Conservation (phyloP, 2,113 vertebrate genomes). For the Rhinoderma darwinii region DNA sequence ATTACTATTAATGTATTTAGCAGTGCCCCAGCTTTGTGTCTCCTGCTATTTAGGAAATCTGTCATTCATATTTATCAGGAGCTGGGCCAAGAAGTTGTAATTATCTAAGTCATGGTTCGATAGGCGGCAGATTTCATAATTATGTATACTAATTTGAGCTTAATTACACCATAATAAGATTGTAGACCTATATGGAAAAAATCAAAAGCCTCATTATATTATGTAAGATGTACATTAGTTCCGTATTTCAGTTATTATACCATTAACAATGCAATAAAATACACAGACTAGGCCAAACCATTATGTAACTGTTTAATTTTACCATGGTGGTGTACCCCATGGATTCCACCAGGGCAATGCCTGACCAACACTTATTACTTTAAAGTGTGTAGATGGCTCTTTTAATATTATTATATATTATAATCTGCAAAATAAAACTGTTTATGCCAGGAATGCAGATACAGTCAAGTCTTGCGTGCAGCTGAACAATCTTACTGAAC, state of each 20-base stretch:
- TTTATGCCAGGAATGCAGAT: too few relatives aligned
- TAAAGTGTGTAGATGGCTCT: too few relatives aligned
- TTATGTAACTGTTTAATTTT: too few relatives aligned
- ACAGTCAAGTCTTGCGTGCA: too few relatives aligned
- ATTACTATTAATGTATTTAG: slow-evolving; percentile 4
- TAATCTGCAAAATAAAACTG: too few relatives aligned
- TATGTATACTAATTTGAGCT: slow-evolving; percentile 18
- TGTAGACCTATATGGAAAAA: background rate
- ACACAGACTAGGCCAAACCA: too few relatives aligned
- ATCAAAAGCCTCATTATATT: background rate
- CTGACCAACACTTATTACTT: too few relatives aligned
- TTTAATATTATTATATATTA: too few relatives aligned
- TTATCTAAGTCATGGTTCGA: background rate
- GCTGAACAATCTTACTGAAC: too few relatives aligned
- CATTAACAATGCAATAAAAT: too few relatives aligned
- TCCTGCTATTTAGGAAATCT: background rate
- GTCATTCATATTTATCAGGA: background rate
- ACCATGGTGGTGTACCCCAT: too few relatives aligned
- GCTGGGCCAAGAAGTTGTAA: background rate
- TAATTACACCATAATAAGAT: slow-evolving; percentile 3
- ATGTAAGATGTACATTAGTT: background rate
- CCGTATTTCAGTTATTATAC: background rate
- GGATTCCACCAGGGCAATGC: too few relatives aligned
- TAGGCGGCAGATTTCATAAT: slow-evolving; percentile 1
- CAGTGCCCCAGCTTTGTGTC: background rate